Evolutionary conservation across 2,888 invertebrate genomes (phyloP), one percentile per base, ranked within the genome.

Genomic region (Nowickia ferox): DNA sequence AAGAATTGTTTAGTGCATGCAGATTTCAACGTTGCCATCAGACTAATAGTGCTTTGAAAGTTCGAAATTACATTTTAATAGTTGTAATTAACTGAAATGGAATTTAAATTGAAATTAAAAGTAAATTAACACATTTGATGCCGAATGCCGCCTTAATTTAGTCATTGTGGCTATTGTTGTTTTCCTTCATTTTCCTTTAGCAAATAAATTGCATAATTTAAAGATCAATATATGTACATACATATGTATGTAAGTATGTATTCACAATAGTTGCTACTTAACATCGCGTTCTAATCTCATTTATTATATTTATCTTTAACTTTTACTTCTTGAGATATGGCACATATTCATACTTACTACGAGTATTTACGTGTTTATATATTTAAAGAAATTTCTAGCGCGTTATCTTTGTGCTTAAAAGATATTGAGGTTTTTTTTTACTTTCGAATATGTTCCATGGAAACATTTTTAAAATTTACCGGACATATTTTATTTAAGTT

Each of bases 321-420:
- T 19, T 46, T 17, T 46, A 72, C 46, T 59, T 59, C 19, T 72
- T 59, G 17, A 59, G 57, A 59, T 72, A 72, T 72, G 30, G 6
- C 10, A 11, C 30, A 63, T 30, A 38, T 76, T 30, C 30, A 30
- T 30, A 30, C 30, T 30, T 6, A 30, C 30, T 30, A n/a, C n/a
- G n/a, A n/a, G n/a, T n/a, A 30, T 30, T 30, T 30, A 30, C 30
- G 30, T 30, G 30, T 30, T 30, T 30, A 30, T 30, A 11, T 76
- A 55, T 76, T 42, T 63, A 40, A 6, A 9, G 9, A 46, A 38
- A 51, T 44, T 46, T 44, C 17, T 44, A 30, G 30, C 30, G 57
- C 44, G 42, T 61, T 68, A 69, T 51, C 48, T 42, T 22, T 81
- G 22, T 22, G 53, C 2, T 63, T 65, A 46, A 66, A 9, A 75